phyloP scores from a whole-genome alignment of 2,888 invertebrate genomes.

The Pilophorus perplexus region DNA sequence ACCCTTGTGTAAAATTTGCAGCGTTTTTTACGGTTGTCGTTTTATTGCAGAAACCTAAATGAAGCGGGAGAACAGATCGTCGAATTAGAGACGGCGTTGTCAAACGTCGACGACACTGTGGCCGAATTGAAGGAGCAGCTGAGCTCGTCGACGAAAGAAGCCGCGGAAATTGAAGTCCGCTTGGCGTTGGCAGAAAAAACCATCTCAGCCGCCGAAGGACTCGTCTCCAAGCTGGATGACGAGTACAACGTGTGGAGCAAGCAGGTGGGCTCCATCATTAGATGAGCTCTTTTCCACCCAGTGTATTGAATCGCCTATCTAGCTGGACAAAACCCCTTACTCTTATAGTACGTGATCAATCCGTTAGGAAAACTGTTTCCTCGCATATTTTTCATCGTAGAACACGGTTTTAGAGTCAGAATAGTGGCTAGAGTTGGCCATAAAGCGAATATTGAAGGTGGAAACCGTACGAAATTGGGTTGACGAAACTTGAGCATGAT shows the following conservation, averaged over 20 bases:
- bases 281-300: too few species aligned
- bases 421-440: too few species aligned
- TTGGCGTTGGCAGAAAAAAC: slow-evolving; percentile 74
- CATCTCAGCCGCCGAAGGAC: slow-evolving; percentile 70
- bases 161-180: slow-evolving; percentile 84
- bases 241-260: slow-evolving; percentile 86
- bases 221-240: slow-evolving; percentile 82
- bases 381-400: too few species aligned
- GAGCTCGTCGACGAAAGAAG: slow-evolving; percentile 87
- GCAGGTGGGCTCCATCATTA: slow-evolving; percentile 60
- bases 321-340: too few species aligned
- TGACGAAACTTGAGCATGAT: too few species aligned
- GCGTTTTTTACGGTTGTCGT: background rate
- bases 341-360: too few species aligned
- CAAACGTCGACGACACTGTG: slow-evolving; percentile 78
- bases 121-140: slow-evolving; percentile 72
- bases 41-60: slow-evolving; percentile 64
- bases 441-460: too few species aligned
- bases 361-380: too few species aligned
- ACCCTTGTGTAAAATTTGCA: background rate
- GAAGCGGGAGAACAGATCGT: slow-evolving; percentile 80
- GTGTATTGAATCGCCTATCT: too few species aligned
- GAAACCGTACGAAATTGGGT: too few species aligned
- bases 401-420: too few species aligned
- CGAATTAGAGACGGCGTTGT: slow-evolving; percentile 71